Evolutionary conservation across 64 coral and sea anemone species (phyloP).

Genomic region (Trachythela sp.): DNA sequence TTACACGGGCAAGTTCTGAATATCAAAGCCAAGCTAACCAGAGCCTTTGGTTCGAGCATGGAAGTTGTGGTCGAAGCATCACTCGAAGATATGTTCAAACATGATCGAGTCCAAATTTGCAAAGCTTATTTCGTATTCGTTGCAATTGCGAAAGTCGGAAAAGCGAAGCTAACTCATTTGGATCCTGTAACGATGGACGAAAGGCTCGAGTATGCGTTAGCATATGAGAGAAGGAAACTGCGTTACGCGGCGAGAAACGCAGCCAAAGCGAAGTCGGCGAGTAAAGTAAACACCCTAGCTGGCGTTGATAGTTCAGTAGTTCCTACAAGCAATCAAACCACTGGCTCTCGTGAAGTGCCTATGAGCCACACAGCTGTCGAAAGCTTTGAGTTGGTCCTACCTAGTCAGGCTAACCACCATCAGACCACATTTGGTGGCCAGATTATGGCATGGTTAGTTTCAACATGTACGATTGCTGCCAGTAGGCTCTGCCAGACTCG

Average conservation of each 20-base stretch:
- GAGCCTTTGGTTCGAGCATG: conserved; percentile 71
- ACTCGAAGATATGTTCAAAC: conserved; percentile 53
- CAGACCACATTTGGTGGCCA: conserved; percentile 75
- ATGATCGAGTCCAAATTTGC: conserved; percentile 30
- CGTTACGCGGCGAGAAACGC: conserved; percentile 49
- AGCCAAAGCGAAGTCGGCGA: conserved; percentile 12
- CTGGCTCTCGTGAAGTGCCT: neutral
- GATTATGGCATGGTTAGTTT: conserved; percentile 74
- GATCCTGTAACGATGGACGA: conserved; percentile 61
- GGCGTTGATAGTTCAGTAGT: neutral
- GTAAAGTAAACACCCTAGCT: neutral
- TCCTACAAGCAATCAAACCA: neutral
- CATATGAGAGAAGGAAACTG: conserved; percentile 64
- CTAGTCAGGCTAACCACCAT: conserved; percentile 69
- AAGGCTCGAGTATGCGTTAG: conserved; percentile 56
- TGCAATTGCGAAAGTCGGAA: conserved; percentile 24
- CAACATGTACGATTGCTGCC: conserved; percentile 60
- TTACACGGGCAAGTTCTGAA: conserved; percentile 64
- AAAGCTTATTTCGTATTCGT: conserved; percentile 64
- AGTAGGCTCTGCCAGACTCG: conserved; percentile 51
- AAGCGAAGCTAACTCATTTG: conserved; percentile 47
- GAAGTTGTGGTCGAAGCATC: conserved; percentile 56
- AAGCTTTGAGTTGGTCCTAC: conserved; percentile 68
- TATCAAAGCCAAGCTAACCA: conserved; percentile 54
- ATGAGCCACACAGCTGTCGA: conserved; percentile 20